phyloP scores from a whole-genome alignment of 1,140 invertebrate genomes.

The Mylabris phalerata region DNA sequence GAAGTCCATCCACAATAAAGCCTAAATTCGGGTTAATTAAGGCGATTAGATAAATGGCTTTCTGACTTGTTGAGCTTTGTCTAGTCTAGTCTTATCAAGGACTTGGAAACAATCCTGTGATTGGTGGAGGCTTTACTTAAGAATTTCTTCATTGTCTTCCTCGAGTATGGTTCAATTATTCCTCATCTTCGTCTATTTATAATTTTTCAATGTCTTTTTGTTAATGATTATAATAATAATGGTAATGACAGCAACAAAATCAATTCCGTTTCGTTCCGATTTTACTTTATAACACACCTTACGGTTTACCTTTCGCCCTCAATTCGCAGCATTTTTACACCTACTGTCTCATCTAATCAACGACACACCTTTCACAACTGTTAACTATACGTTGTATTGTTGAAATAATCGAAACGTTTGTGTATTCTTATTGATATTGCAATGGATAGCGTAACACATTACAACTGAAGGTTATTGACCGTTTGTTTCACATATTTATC shows the following conservation, averaged over 20 bases:
- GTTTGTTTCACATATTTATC: constrained; percentile 6
- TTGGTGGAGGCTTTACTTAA: too few species aligned
- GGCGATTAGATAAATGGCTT: too few species aligned
- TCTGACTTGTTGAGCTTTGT: too few species aligned
- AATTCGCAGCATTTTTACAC: constrained; percentile 40
- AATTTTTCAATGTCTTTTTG: too few species aligned
- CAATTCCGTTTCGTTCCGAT: constrained; percentile 33
- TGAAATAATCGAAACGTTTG: constrained; percentile 13
- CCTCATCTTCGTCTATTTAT: too few species aligned
- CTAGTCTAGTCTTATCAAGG: too few species aligned
- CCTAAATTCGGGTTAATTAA: background rate
- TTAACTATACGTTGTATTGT: background rate
- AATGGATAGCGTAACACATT: constrained; percentile 37
- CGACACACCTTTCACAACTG: constrained; percentile 13
- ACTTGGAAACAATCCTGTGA: too few species aligned
- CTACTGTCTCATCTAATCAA: constrained; percentile 28
- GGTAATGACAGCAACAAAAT: background rate
- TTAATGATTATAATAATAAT: too few species aligned
- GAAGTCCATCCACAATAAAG: background rate
- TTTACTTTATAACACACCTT: constrained; percentile 35
- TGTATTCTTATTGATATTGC: constrained; percentile 19
- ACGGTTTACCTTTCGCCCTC: constrained; percentile 42
- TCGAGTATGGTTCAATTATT: too few species aligned
- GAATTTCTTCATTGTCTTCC: too few species aligned
- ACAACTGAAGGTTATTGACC: constrained; percentile 32